Evolutionary conservation across 2,797 vertebrate genomes (phyloP).

Genomic region (Helicolenus hilgendorfi): DNA sequence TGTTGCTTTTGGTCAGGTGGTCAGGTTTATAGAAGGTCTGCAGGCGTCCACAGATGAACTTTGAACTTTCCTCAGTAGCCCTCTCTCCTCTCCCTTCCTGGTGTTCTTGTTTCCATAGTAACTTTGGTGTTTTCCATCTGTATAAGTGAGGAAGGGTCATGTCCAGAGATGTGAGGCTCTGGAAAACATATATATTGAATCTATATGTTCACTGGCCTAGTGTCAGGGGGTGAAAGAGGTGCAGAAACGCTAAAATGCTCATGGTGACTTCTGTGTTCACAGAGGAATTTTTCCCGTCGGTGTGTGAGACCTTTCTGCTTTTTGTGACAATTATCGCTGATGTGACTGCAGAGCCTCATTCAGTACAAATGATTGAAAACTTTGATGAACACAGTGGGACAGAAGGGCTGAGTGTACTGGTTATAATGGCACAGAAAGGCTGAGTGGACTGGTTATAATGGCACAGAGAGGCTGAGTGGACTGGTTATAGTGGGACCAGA

Average conservation of each 20-base stretch:
- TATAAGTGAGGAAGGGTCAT: neutral
- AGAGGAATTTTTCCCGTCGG: neutral
- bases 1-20: constrained; percentile 8
- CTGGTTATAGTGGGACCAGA: neutral
- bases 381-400: neutral
- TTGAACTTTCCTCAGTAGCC: neutral
- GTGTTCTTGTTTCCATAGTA: neutral
- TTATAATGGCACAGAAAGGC: neutral
- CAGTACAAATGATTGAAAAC: neutral
- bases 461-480: neutral
- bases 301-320: neutral
- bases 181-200: neutral
- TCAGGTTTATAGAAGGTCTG: constrained; percentile 36
- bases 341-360: neutral
- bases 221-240: neutral
- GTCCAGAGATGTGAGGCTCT: neutral
- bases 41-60: constrained; percentile 17
- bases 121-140: neutral
- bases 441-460: neutral
- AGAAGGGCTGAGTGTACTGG: neutral
- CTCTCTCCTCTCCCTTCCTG: neutral
- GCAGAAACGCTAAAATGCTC: neutral
- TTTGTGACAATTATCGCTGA: neutral
- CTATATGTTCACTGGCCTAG: neutral
- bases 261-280: neutral